phyloP scores from a whole-genome alignment of 2,113 vertebrate species.

The Chloebia gouldiae region DNA sequence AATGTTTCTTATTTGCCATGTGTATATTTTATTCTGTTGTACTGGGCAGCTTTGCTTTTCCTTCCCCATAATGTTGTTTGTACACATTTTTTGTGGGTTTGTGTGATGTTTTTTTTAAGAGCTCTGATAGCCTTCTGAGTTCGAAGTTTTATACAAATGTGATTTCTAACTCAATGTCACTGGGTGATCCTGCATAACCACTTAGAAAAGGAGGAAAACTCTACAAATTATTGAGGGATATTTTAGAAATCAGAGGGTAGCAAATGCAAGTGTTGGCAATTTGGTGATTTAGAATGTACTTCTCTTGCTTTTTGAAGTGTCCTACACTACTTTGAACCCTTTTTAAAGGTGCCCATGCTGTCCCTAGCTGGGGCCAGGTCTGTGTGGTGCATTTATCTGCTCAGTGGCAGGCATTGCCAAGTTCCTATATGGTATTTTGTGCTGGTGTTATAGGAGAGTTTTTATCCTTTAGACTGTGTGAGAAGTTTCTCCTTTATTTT shows the following conservation, averaged over 20 bases:
- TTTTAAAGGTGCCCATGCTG: not conserved
- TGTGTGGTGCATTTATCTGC: not conserved
- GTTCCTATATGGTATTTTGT: not conserved
- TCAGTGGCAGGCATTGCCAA: not conserved
- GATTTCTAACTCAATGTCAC: not conserved
- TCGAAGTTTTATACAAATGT: not conserved
- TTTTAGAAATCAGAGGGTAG: not conserved
- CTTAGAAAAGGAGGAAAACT: not conserved
- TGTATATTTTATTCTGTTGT: not conserved
- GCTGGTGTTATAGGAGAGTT: not conserved
- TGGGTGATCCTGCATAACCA: not conserved
- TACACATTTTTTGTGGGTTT: not conserved
- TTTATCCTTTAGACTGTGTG: not conserved
- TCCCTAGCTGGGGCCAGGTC: not conserved
- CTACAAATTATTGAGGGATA: not conserved
- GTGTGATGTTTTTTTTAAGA: not conserved
- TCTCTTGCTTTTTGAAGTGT: not conserved
- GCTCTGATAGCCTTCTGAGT: not conserved
- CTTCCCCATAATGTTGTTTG: not conserved
- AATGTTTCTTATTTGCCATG: not conserved
- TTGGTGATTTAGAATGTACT: not conserved
- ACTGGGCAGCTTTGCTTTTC: not conserved
- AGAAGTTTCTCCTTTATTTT: not conserved
- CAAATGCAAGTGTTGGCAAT: not conserved
- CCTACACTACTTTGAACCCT: not conserved